Percentiles rank a stretch among this genome's conserved stretches.
phyloP scores from a whole-genome alignment of 2,113 vertebrate genomes.

The Mormyrus iriodes region DNA sequence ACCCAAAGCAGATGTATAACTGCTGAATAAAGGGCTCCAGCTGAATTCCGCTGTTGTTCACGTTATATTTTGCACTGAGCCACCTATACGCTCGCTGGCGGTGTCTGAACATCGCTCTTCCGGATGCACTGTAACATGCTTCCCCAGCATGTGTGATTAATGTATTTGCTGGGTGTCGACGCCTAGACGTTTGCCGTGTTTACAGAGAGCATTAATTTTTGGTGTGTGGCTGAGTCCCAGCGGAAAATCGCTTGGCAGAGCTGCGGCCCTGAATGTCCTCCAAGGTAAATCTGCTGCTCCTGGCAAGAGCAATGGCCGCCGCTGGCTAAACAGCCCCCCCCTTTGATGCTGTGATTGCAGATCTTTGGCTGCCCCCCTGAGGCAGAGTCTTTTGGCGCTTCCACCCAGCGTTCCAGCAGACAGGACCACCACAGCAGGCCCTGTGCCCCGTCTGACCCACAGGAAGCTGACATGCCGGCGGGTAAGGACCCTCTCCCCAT shows the following conservation, averaged over 20 bases:
- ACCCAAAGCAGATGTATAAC: not conserved
- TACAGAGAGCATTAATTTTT: not conserved
- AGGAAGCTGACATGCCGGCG: not conserved
- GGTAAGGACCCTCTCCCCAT: not conserved
- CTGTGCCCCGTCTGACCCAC: not conserved
- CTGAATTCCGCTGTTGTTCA: too few species aligned
- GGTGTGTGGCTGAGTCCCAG: not conserved
- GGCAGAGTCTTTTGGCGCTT: not conserved
- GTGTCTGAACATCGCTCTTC: not conserved
- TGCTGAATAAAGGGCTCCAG: not conserved
- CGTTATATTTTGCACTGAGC: not conserved
- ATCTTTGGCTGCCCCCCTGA: not conserved
- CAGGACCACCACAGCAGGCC: not conserved
- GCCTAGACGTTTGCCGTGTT: not conserved
- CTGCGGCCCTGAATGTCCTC: not conserved
- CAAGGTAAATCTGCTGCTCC: constrained; percentile 7
- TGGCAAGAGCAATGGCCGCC: not conserved
- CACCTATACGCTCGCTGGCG: not conserved
- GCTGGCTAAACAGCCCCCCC: not conserved
- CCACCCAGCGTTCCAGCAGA: not conserved
- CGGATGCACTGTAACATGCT: not conserved
- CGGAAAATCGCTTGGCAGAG: not conserved
- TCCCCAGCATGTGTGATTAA: not conserved
- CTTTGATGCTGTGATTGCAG: not conserved
- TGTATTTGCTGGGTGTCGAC: not conserved